Base-by-base conservation (phyloP, 2,888 invertebrate species). In the Eupithecia dodoneata region DNA sequence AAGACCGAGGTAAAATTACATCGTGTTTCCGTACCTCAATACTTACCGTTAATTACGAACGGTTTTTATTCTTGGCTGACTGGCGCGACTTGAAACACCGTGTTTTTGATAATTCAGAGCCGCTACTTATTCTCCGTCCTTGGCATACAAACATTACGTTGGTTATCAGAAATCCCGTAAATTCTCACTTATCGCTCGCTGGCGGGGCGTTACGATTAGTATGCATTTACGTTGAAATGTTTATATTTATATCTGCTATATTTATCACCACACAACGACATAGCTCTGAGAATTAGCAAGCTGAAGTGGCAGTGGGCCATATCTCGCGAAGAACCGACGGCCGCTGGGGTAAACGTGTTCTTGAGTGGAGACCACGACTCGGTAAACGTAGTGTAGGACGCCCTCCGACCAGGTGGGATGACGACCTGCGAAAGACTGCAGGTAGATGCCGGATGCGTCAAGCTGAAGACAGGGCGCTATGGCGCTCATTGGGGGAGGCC, bases 141-240 rank as follows among this genome's bases (percentile, higher is more conserved):
- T 77, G 77, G 42, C 66, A 77, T 47, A 70, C n/a, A 70, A 70
- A 69, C 69, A 69, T 47, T 45, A 18, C 47, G 44, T 18, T 44
- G 45, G 45, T 30, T 77, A 77, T 77, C 75, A 73, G 70, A 55
- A 55, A 73, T 66, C 65, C 18, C 73, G 73, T 78, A 73, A 71
- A 75, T 76, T 72, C 55, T 63, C 65, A 69, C 63, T 74, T 75
- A 75, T 74, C 67, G 72, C 74, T 42, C 30, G 30, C 30, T 30
- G 30, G 30, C 30, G 30, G 30, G 45, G 10, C 13, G 47, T 45
- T 12, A 70, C 18, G 47, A 18, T 49, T 69, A 69, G 67, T 44
- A 44, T 69, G 42, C 63, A 63, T 66, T 42, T 66, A 66, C 42
- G 6, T 66, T 66, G 67, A 69, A 44, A 45, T 44, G 67, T 69